These are phyloP conservation scores for Antrozous pallidus DNA, from an alignment of 2,797 vertebrate species.

Conservation along the genomic window DNA sequence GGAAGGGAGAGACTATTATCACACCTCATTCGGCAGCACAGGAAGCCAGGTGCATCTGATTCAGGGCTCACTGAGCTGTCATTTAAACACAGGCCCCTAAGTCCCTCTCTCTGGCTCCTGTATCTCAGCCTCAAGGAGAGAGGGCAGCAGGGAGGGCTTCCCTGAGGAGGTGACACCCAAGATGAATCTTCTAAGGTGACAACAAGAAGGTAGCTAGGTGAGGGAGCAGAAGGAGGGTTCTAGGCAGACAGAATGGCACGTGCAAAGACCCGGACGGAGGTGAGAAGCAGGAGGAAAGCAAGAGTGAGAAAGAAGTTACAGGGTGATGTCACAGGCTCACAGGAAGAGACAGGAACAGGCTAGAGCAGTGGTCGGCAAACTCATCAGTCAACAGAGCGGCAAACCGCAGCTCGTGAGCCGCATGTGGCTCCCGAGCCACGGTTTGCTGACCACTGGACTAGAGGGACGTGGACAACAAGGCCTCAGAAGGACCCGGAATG, in stretches of 20 bases:
- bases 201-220: not conserved
- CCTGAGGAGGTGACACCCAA: not conserved
- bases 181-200: not conserved
- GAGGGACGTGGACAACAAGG: not conserved
- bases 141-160: not conserved
- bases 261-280: not conserved
- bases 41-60: not conserved
- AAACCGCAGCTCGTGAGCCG: no score
- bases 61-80: not conserved
- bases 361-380: not conserved
- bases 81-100: not conserved
- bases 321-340: not conserved
- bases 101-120: not conserved
- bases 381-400: no score
- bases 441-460: no score
- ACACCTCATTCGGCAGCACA: not conserved
- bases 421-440: no score
- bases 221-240: not conserved
- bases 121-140: not conserved
- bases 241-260: rapidly evolving
- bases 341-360: not conserved
- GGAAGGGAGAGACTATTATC: not conserved
- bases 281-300: not conserved
- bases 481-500: not conserved
- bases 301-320: not conserved